phyloP scores from a whole-genome alignment of 2,888 invertebrate species.

The Andrena praecox region DNA sequence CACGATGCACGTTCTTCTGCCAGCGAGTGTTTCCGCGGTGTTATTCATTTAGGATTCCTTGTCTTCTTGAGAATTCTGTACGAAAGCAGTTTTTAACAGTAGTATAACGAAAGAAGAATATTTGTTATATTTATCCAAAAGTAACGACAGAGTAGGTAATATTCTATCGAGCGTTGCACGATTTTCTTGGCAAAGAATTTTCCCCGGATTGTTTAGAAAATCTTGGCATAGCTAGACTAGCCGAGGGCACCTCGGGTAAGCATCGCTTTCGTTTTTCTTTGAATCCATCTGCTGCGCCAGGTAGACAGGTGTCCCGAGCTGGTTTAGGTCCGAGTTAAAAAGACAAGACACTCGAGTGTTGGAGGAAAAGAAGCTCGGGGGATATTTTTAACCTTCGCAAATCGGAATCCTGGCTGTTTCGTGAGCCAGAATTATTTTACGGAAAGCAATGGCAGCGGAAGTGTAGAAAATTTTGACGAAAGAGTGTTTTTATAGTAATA shows the following conservation, averaged over 20 bases:
- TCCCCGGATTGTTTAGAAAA: background rate
- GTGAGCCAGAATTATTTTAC: background rate
- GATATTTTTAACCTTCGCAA: background rate
- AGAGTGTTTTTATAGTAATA: too few relatives aligned
- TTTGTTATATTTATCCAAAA: too few relatives aligned
- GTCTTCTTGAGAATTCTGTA: too few relatives aligned
- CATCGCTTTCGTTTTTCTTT: conserved; percentile 40
- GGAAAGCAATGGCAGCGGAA: too few relatives aligned
- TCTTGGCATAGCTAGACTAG: conserved; percentile 6
- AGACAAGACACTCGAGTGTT: background rate
- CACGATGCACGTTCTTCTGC: too few relatives aligned
- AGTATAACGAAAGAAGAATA: too few relatives aligned
- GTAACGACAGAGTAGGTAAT: background rate
- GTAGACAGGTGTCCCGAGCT: conserved; percentile 55
- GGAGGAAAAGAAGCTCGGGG: background rate
- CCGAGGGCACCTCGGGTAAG: conserved; percentile 16
- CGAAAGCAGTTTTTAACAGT: too few relatives aligned
- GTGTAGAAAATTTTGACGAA: too few relatives aligned
- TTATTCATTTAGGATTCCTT: too few relatives aligned
- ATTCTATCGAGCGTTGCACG: background rate
- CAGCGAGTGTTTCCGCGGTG: too few relatives aligned
- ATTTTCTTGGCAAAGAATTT: conserved; percentile 9
- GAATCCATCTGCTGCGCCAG: conserved; percentile 43
- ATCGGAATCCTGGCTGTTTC: background rate
- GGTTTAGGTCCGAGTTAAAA: background rate